Evolutionary conservation across 2,113 vertebrate species (phyloP).

Genomic region (Haemorhous mexicanus): DNA sequence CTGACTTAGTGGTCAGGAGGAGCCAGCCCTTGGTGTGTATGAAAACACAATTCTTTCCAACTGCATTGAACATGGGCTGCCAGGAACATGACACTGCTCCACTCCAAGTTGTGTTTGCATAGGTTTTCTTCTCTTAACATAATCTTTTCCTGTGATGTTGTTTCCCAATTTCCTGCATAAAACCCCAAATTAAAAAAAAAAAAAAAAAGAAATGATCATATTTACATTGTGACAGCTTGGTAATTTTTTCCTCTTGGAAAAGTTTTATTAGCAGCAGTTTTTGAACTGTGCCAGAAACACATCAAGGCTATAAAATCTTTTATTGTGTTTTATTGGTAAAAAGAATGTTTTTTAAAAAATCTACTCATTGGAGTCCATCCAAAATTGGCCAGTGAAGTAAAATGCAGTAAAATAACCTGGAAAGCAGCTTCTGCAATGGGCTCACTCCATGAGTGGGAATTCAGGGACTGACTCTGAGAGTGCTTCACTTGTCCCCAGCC

Average conservation of each 20-base stretch:
- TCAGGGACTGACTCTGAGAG: background rate
- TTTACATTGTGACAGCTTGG: conserved; percentile 11
- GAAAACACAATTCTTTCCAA: background rate
- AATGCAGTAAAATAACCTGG: conserved; percentile 35
- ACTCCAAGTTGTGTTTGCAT: background rate
- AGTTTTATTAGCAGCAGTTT: conserved; percentile 40
- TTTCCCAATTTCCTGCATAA: background rate
- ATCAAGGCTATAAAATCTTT: conserved; percentile 42
- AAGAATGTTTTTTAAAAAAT: background rate
- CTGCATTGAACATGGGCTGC: background rate
- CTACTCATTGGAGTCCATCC: background rate
- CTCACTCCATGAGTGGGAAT: background rate
- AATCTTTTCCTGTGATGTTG: background rate
- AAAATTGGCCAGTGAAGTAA: background rate
- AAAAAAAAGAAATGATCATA: background rate
- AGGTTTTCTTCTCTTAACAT: background rate
- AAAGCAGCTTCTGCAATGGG: background rate
- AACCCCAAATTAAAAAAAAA: background rate
- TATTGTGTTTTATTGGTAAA: conserved; percentile 43
- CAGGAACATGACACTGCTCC: background rate
- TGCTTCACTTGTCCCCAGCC: background rate
- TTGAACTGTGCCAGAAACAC: conserved; percentile 33
- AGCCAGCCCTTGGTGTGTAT: background rate
- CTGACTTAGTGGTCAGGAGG: background rate
- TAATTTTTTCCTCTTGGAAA: conserved; percentile 40